A percentile compares a stretch with the other conserved stretches of the same genome.
phyloP scores from a whole-genome alignment of 1,140 invertebrate species.

The Zaprionus vittiger region DNA sequence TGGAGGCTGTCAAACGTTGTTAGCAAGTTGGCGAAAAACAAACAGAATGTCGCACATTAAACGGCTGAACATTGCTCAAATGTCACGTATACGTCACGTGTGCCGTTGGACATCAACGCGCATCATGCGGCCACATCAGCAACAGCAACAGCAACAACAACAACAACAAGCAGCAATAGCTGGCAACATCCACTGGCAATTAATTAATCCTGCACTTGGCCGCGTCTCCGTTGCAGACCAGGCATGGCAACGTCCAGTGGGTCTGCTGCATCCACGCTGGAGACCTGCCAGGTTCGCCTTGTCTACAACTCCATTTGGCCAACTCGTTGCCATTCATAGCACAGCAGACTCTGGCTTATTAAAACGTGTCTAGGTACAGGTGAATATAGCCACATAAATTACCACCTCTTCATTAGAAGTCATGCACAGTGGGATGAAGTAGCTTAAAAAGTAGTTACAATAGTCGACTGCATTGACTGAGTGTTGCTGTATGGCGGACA shows the following conservation, averaged over 20 bases:
- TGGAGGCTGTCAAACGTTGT: slow-evolving; percentile 62
- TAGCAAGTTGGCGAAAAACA: slow-evolving; percentile 58
- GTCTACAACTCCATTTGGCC: slow-evolving; percentile 68
- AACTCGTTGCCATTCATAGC: slow-evolving; percentile 63
- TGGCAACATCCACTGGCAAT: slow-evolving; percentile 48
- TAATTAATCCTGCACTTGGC: slow-evolving; percentile 80
- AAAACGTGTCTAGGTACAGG: slow-evolving; percentile 77
- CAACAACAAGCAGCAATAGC: background rate
- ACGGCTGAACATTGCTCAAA: slow-evolving; percentile 77
- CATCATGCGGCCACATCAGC: slow-evolving; percentile 30
- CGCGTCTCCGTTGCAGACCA: slow-evolving; percentile 9
- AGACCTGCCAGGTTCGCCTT: slow-evolving; percentile 38
- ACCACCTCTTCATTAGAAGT: slow-evolving; percentile 79
- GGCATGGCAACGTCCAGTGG: slow-evolving; percentile 48
- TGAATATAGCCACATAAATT: slow-evolving; percentile 82
- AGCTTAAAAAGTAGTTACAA: background rate
- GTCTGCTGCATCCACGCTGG: slow-evolving; percentile 25
- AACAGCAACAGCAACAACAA: slow-evolving; percentile 3
- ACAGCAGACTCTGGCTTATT: slow-evolving; percentile 59
- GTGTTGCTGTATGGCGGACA: too few species aligned
- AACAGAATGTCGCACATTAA: slow-evolving; percentile 82
- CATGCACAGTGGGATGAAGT: slow-evolving; percentile 46
- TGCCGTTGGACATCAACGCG: slow-evolving; percentile 27
- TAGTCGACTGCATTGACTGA: too few species aligned
- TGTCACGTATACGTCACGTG: slow-evolving; percentile 80